Conservation (phyloP, 2,113 vertebrate species). For the Procapra przewalskii region DNA sequence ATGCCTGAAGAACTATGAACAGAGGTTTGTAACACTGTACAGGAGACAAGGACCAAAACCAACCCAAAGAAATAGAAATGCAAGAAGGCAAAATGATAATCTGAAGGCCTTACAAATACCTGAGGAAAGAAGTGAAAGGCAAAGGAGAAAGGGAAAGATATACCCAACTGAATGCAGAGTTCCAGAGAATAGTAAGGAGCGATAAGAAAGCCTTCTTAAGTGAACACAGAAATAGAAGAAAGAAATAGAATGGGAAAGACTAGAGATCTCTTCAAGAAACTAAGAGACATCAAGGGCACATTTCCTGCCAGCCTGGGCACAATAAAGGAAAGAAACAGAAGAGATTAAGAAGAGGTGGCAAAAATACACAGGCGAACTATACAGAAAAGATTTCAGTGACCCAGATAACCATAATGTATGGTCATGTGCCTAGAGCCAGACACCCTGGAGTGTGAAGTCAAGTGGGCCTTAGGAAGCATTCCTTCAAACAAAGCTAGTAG, state of each 20-base stretch:
- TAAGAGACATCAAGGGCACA: not conserved
- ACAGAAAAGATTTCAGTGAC: not conserved
- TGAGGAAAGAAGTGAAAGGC: not conserved
- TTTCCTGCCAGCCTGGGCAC: not conserved
- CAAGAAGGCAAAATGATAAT: not conserved
- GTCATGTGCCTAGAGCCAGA: not conserved
- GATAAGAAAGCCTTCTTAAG: not conserved
- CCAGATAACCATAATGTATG: not conserved
- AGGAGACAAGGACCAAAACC: not conserved
- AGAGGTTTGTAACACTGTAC: not conserved
- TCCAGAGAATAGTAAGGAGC: not conserved
- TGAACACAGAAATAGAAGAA: not conserved
- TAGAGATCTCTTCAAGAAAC: not conserved
- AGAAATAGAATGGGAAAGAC: not conserved
- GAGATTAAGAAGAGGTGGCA: not conserved
- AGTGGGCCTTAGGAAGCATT: not conserved
- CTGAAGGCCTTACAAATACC: not conserved
- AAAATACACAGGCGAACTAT: not conserved
- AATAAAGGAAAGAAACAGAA: not conserved
- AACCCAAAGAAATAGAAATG: not conserved
- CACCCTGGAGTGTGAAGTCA: not conserved
- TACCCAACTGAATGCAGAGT: not conserved
- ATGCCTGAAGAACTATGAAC: not conserved
- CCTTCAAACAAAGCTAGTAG: not conserved
- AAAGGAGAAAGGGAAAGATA: not conserved